Evolutionary conservation across 2,888 invertebrate genomes (phyloP), one percentile per base, ranked within the genome.

Genomic region (Clepsis dumicolana): DNA sequence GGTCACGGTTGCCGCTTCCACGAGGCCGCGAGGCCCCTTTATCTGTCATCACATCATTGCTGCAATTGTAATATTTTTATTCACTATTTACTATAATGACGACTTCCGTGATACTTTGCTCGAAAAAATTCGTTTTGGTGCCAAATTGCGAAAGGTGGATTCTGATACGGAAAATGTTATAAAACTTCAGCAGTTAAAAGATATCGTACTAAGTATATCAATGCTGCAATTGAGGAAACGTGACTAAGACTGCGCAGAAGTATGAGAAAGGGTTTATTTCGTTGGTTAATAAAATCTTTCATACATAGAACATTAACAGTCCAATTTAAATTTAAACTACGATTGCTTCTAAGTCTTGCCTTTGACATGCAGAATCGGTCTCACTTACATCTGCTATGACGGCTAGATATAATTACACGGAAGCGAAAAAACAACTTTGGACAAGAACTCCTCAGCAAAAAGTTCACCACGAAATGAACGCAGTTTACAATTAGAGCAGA

Each of bases 401-500:
- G 64, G 54, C 69, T 63, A 38, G 41, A 62, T 66, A 59, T 70
- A 66, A 65, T 65, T 62, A 65, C 62, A 63, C 54, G 62, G 64
- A 63, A 64, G 63, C 57, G 64, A 64, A 68, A 68, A 67, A 68
- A 64, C 52, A 32, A 59, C 63, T 25, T 63, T 16, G 18, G 32
- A 64, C 59, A 68, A 68, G 64, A 68, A 68, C 63, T 59, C 52
- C 59, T 38, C 56, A 56, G 71, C 79, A 85, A 86, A 87, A 88
- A 84, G 63, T 63, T 70, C 75, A 72, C 75, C 73, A 72, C 75
- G 79, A 79, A 84, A 82, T 77, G 75, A 81, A 76, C 78, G 77
- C 75, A 72, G 79, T 79, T 79, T 78, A 82, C 83, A 89, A 86
- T 85, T 85, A 84, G 82, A 85, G 83, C 84, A 84, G 77, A 84